Conservation (phyloP, 1,140 invertebrate genomes). For the Aradophagus sp. region DNA sequence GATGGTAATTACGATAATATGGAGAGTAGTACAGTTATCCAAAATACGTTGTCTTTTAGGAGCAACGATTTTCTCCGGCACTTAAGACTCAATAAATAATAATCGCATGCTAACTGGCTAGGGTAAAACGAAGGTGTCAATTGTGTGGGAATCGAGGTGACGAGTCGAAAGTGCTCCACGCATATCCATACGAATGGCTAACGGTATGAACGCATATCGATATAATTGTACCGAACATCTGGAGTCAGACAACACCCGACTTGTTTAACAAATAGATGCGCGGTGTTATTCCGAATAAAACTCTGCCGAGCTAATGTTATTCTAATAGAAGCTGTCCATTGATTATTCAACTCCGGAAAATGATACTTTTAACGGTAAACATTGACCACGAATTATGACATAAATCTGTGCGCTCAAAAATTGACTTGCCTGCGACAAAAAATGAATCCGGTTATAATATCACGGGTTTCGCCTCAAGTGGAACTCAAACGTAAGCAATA, state of each 20-base stretch:
- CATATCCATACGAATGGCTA: slow-evolving; percentile 41
- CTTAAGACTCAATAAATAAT: slow-evolving; percentile 23
- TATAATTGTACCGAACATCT: slow-evolving; percentile 44
- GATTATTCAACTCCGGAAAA: slow-evolving; percentile 15
- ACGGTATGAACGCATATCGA: slow-evolving; percentile 51
- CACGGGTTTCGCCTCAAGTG: no score
- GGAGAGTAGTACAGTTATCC: no score
- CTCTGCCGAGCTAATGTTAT: slow-evolving; percentile 3
- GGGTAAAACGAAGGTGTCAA: slow-evolving; percentile 35
- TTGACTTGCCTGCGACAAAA: no score
- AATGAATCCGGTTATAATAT: no score
- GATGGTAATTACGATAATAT: no score
- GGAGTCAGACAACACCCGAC: slow-evolving; percentile 9
- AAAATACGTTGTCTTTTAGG: no score
- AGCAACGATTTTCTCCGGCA: slow-evolving; percentile 11
- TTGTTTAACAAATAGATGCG: no score
- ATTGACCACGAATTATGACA: slow-evolving; percentile 20
- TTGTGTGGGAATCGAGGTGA: slow-evolving; percentile 46
- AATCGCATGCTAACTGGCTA: slow-evolving; percentile 42
- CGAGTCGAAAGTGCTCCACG: slow-evolving; percentile 55
- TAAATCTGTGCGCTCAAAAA: slow-evolving; percentile 14
- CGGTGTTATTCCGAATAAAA: slow-evolving; percentile 16
- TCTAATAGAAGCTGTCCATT: slow-evolving; percentile 7
- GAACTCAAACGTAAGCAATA: no score
- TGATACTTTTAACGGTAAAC: slow-evolving; percentile 33